Conservation (phyloP, 1,140 invertebrate species). For the Drosophila burlai region DNA sequence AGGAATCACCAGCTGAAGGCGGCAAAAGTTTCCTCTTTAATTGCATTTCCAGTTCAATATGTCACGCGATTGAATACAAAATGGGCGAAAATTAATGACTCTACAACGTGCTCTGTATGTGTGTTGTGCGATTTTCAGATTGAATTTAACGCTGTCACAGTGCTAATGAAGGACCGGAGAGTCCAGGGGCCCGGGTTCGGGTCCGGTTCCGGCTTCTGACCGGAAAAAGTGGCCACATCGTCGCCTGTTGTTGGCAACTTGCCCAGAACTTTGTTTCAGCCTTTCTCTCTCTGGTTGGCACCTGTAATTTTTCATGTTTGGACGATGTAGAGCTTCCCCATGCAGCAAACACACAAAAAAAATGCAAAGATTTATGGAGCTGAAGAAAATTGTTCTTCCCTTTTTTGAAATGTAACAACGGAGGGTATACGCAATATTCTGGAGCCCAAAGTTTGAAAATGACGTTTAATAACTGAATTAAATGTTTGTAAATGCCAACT, state of each 20-base stretch:
- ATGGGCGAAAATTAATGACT: slow-evolving; percentile 65
- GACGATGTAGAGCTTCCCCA: slow-evolving; percentile 29
- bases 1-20: slow-evolving; percentile 37
- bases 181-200: not conserved
- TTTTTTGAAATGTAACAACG: slow-evolving; percentile 13
- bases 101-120: not conserved
- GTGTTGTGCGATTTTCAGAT: slow-evolving; percentile 50
- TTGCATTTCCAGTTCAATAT: slow-evolving; percentile 57
- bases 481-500: slow-evolving; percentile 36
- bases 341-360: slow-evolving; percentile 26
- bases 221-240: slow-evolving; percentile 53
- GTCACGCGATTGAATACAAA: slow-evolving; percentile 55
- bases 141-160: slow-evolving; percentile 52
- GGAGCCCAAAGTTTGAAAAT: slow-evolving; percentile 43
- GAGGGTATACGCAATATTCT: slow-evolving; percentile 5
- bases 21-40: slow-evolving; percentile 51
- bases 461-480: slow-evolving; percentile 54
- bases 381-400: slow-evolving; percentile 36
- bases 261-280: slow-evolving; percentile 50
- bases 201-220: slow-evolving; percentile 22
- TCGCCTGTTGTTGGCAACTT: slow-evolving; percentile 57
- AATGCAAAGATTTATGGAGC: slow-evolving; percentile 67
- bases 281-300: slow-evolving; percentile 20
- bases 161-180: slow-evolving; percentile 35
- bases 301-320: slow-evolving; percentile 75